These are phyloP conservation scores for Pandemis corylana DNA, from an alignment of 2,888 invertebrate species.

Conservation along the genomic window DNA sequence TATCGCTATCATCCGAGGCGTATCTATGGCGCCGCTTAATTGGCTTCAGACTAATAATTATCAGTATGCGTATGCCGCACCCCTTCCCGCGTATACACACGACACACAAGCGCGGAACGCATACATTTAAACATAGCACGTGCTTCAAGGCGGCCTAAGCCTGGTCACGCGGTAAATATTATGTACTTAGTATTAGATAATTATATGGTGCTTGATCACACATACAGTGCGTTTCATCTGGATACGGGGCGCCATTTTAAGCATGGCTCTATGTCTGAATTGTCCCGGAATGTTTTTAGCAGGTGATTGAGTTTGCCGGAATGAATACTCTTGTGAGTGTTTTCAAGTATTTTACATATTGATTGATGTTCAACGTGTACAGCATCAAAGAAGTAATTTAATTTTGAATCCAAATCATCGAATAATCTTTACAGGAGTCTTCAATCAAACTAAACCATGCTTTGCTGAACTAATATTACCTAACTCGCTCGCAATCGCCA, in stretches of 20 bases:
- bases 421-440: too few relatives aligned
- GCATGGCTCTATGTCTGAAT: too few relatives aligned
- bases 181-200: constrained; percentile 38
- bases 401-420: too few relatives aligned
- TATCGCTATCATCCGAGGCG: constrained; percentile 65
- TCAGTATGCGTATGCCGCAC: constrained; percentile 76
- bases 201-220: constrained; percentile 25
- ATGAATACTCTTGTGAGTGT: too few relatives aligned
- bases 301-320: too few relatives aligned
- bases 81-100: constrained; percentile 61
- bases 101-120: constrained; percentile 51
- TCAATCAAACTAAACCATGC: too few relatives aligned
- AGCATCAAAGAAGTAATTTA: too few relatives aligned
- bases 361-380: too few relatives aligned
- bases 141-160: constrained; percentile 56
- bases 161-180: constrained; percentile 50
- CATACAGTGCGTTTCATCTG: constrained; percentile 8
- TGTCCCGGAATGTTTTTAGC: too few relatives aligned
- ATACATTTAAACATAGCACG: constrained; percentile 54
- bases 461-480: too few relatives aligned
- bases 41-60: constrained; percentile 80
- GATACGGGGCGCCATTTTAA: neutral
- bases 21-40: constrained; percentile 83
- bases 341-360: too few relatives aligned
- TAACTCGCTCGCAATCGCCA: too few relatives aligned